These are phyloP conservation scores for Palythoa caribaeorum DNA, from an alignment of 92 coral and sea anemone genomes.

Conservation along the genomic window DNA sequence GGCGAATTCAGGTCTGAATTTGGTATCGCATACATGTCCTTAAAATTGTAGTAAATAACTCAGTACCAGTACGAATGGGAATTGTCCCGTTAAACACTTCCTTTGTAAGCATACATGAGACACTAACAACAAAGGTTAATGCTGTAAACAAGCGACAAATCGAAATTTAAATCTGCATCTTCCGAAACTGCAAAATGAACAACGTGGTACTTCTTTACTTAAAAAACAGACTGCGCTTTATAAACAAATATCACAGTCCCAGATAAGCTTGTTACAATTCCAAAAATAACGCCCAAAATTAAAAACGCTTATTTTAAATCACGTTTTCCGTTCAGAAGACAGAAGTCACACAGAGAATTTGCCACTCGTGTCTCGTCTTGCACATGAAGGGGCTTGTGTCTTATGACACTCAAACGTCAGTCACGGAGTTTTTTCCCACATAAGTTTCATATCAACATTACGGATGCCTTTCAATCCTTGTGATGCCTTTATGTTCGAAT, in stretches of 20 bases:
- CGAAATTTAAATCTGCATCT: not conserved
- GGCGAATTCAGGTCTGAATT: slow-evolving; percentile 61
- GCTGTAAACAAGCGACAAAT: slow-evolving; percentile 14
- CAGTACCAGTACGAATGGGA: not conserved
- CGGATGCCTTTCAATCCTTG: not conserved
- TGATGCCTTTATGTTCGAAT: slow-evolving; percentile 9
- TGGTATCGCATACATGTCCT: slow-evolving; percentile 55
- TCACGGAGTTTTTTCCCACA: slow-evolving; percentile 14
- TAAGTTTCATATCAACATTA: not conserved
- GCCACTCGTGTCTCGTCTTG: slow-evolving; percentile 12
- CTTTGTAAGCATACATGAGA: not conserved
- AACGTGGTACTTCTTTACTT: not conserved
- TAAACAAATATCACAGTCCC: not conserved
- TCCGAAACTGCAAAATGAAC: slow-evolving; percentile 23
- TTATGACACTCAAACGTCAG: not conserved
- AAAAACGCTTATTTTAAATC: not conserved
- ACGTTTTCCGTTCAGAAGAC: slow-evolving; percentile 6
- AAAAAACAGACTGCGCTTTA: not conserved
- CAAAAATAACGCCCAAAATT: not conserved
- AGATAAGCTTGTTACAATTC: slow-evolving; percentile 2
- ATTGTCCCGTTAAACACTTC: slow-evolving; percentile 15
- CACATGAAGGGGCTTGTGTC: not conserved
- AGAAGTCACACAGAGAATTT: not conserved
- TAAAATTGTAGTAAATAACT: not conserved
- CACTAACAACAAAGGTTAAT: not conserved